Conservation (phyloP, 2,888 invertebrate species). For the Leuctra nigra region DNA sequence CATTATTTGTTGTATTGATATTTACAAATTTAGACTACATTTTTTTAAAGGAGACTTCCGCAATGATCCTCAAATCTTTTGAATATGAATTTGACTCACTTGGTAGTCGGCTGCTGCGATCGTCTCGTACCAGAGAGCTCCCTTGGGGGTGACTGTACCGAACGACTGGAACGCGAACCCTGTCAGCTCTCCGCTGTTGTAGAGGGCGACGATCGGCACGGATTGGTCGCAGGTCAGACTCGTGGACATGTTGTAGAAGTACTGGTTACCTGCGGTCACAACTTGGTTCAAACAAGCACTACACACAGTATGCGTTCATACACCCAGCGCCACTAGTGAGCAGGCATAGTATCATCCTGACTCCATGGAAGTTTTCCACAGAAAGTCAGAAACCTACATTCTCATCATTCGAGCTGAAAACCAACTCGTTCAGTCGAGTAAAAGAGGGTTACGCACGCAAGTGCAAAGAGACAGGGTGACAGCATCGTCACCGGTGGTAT, state of each 20-base stretch:
- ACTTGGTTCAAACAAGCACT: background rate
- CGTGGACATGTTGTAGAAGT: background rate
- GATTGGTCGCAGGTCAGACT: background rate
- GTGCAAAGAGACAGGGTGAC: no score
- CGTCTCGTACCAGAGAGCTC: background rate
- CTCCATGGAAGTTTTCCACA: no score
- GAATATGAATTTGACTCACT: no score
- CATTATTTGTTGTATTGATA: no score
- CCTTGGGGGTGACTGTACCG: background rate
- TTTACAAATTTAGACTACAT: no score
- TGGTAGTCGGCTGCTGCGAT: background rate
- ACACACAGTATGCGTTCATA: background rate
- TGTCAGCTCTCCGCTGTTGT: background rate
- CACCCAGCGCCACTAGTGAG: background rate
- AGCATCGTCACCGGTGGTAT: no score
- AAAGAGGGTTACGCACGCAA: no score
- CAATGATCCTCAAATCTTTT: no score
- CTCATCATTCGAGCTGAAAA: no score
- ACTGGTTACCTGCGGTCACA: background rate
- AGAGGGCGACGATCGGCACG: background rate
- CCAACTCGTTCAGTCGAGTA: no score
- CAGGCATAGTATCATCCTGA: background rate
- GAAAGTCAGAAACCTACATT: no score
- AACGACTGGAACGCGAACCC: slow-evolving; percentile 6
- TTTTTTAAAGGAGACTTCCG: no score